Percentiles rank a stretch among this genome's conserved stretches.
These are phyloP conservation scores for Eupeodes corollae DNA, from an alignment of 1,140 invertebrate species.

Conservation along the genomic window DNA sequence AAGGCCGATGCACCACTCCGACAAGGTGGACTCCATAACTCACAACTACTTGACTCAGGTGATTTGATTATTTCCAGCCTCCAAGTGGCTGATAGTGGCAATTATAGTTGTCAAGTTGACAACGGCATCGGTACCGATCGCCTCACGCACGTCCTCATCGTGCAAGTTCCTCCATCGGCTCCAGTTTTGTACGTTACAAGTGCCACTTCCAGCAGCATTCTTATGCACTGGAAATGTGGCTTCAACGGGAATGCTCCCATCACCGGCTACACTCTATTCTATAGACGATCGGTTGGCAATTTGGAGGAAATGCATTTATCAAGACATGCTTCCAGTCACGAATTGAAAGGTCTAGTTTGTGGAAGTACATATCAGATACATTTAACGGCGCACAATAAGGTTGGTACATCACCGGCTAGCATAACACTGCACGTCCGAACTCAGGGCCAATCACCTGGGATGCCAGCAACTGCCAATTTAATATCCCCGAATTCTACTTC, in stretches of 20 bases:
- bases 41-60: conserved; percentile 49
- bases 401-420: conserved; percentile 58
- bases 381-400: conserved; percentile 58
- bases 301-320: conserved; percentile 53
- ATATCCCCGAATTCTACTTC: conserved; percentile 60
- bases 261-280: conserved; percentile 54
- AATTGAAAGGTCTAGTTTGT: conserved; percentile 57
- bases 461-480: conserved; percentile 50
- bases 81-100: conserved; percentile 54
- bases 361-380: conserved; percentile 65
- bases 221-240: conserved; percentile 60
- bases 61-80: conserved; percentile 53
- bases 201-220: conserved; percentile 56
- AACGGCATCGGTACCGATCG: conserved; percentile 59
- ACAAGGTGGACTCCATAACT: conserved; percentile 42
- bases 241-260: conserved; percentile 56
- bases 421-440: conserved; percentile 56
- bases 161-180: conserved; percentile 56
- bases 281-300: conserved; percentile 50
- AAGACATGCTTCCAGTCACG: conserved; percentile 51
- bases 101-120: conserved; percentile 64
- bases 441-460: conserved; percentile 56
- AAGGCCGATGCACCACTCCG: conserved; percentile 42
- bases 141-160: conserved; percentile 46
- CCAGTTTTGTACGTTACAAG: conserved; percentile 60